Base-by-base conservation (phyloP, 2,113 vertebrate species). In the Ibidorhyncha struthersii region DNA sequence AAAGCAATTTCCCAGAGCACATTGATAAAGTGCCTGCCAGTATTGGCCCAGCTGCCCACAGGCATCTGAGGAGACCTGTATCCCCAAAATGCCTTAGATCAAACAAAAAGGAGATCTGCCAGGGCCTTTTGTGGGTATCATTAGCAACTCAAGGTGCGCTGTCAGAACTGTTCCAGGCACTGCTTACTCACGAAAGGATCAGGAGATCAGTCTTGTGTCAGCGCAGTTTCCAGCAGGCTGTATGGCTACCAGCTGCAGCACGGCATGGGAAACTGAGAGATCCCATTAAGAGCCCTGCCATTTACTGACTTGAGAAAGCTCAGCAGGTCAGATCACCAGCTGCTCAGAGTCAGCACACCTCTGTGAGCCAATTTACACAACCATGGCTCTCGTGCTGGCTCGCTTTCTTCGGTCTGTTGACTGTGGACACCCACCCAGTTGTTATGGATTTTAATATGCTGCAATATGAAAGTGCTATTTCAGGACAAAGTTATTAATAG, bases 401-500 rank as follows among this genome's bases (percentile, higher is more conserved):
- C 25, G 1, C 62, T 69, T 85, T 79, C 90, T 85, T 66, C 23
- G 5, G 50, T 52, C 82, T 88, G 53, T 94, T 95, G 85, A 90
- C 85, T 90, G 62, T 78, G 89, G 90, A 92, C 86, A 97, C 61
- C 81, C 77, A 97, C 77, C 92, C 83, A 91, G 76, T 95, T 92
- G 92, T 97, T 95, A 84, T 40, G 83, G 89, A 95, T 80, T 95
- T 91, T 94, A 97, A 93, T 76, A 94, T 8, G 53, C 95, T 89
- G 89, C 92, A 89, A 87, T 87, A 95, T 72, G 52, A 91, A 95
- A 93, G 89, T 87, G 94, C 93, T 97, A 93, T 73, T 96, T 91
- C 91, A 95, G 95, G 93, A 52, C 89, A 91, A 95, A 95, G 86
- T 82, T 96, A 97, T 96, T 94, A 96, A 96, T 95, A 95, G 94